Conservation (phyloP, 1,140 invertebrate species). For the Formica exsecta region DNA sequence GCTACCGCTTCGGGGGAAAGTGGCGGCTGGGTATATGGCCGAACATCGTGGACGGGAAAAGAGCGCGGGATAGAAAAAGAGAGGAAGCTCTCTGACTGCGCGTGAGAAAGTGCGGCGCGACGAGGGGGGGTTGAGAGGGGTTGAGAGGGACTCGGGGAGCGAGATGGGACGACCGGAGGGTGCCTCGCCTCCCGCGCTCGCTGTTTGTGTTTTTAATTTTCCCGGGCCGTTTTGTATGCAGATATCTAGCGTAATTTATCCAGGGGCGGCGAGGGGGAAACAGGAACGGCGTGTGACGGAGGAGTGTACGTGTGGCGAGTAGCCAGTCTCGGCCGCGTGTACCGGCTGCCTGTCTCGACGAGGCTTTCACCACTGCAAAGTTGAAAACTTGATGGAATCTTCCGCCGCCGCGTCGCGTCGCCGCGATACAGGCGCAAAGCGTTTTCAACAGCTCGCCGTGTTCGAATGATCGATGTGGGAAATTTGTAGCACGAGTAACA, state of each 20-base stretch:
- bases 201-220: constrained; percentile 82
- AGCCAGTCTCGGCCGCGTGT: constrained; percentile 62
- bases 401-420: constrained; percentile 21
- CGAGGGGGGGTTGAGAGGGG: neutral
- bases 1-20: constrained; percentile 65
- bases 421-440: constrained; percentile 38
- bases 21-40: constrained; percentile 33
- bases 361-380: constrained; percentile 57
- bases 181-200: constrained; percentile 35
- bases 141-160: neutral
- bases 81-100: neutral
- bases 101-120: constrained; percentile 29
- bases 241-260: constrained; percentile 82
- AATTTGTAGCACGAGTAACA: constrained; percentile 37
- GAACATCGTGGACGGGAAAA: constrained; percentile 8
- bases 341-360: constrained; percentile 46
- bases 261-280: constrained; percentile 15
- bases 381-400: constrained; percentile 69
- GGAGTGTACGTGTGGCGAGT: constrained; percentile 76
- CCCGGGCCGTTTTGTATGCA: constrained; percentile 80
- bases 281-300: constrained; percentile 60
- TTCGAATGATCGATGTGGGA: constrained; percentile 46
- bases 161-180: constrained; percentile 24
- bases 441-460: constrained; percentile 21
- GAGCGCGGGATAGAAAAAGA: neutral